A percentile compares a stretch with the other conserved stretches of the same genome.
These are phyloP conservation scores for Camarhynchus parvulus DNA, from an alignment of 2,113 vertebrate genomes.

Conservation along the genomic window DNA sequence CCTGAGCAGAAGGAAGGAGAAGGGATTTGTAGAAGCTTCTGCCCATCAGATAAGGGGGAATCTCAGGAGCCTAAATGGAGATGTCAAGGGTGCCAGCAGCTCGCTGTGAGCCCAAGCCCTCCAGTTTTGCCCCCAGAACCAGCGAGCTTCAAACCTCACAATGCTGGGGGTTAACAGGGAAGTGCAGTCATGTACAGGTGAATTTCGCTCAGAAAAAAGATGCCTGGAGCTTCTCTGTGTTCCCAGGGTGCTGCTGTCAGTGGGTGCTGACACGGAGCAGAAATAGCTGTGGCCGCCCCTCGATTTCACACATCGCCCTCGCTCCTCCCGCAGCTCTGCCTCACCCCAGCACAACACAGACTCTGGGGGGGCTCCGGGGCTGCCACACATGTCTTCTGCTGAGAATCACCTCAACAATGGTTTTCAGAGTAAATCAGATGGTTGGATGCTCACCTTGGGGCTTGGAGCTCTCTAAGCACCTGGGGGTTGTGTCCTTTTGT, in stretches of 20 bases:
- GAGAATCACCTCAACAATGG: fast-evolving
- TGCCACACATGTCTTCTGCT: background rate
- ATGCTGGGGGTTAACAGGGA: fast-evolving
- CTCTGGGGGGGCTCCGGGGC: fast-evolving
- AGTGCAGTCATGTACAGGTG: fast-evolving
- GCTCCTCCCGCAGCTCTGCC: background rate
- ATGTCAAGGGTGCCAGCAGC: background rate
- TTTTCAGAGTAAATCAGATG: fast-evolving
- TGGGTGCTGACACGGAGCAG: conserved; percentile 41
- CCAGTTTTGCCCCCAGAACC: background rate
- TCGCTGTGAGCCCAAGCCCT: fast-evolving
- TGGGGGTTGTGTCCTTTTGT: background rate
- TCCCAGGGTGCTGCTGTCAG: conserved; percentile 11
- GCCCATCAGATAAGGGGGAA: background rate
- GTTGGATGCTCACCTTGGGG: fast-evolving
- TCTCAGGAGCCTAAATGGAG: fast-evolving
- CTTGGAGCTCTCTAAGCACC: background rate
- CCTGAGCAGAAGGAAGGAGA: background rate
- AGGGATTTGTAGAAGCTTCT: background rate
- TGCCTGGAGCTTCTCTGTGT: fast-evolving
- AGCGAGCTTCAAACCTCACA: fast-evolving
- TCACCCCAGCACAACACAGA: background rate
- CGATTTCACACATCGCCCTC: background rate
- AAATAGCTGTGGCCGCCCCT: conserved; percentile 16
- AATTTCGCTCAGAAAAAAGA: fast-evolving